Percentiles rank a stretch among this genome's conserved stretches.
phyloP scores from a whole-genome alignment of 2,888 invertebrate species.

The Tanypteryx hageni region DNA sequence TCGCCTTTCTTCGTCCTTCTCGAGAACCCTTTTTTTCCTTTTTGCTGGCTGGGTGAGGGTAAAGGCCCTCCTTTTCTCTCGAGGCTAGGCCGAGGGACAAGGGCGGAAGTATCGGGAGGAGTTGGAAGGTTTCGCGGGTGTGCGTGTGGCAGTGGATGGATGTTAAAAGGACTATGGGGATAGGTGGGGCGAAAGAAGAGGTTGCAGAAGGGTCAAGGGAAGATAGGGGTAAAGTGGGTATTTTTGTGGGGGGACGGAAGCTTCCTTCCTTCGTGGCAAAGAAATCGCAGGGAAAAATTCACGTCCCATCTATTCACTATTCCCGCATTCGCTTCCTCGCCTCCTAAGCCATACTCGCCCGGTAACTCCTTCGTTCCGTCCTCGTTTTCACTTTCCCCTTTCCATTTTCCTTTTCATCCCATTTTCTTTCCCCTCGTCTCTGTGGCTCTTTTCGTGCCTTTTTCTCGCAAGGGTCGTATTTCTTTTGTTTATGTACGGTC shows the following conservation, averaged over 20 bases:
- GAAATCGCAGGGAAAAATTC: slow-evolving; percentile 36
- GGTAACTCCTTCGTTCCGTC: background rate
- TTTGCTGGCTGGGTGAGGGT: background rate
- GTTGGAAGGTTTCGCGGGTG: slow-evolving; percentile 33
- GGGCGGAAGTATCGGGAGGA: slow-evolving; percentile 21
- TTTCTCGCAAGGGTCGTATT: background rate
- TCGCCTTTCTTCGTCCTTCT: background rate
- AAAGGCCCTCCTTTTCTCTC: background rate
- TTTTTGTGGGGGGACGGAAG: background rate
- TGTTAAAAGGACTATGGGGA: background rate
- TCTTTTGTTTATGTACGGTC: background rate
- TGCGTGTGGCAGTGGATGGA: background rate
- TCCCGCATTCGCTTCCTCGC: background rate
- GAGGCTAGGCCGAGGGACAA: slow-evolving; percentile 27
- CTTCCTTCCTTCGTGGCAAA: slow-evolving; percentile 7
- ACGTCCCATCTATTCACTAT: slow-evolving; percentile 41
- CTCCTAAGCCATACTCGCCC: background rate
- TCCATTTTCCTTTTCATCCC: background rate
- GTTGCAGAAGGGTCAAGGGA: background rate
- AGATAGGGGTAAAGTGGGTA: slow-evolving; percentile 1
- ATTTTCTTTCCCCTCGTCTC: background rate
- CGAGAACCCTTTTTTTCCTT: background rate
- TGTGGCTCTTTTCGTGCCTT: background rate
- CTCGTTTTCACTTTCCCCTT: background rate
- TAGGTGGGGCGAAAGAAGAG: background rate